A percentile compares a stretch with the other conserved stretches of the same genome.
Conservation (phyloP, 2,113 vertebrate genomes). For the Marmota flaviventris region DNA sequence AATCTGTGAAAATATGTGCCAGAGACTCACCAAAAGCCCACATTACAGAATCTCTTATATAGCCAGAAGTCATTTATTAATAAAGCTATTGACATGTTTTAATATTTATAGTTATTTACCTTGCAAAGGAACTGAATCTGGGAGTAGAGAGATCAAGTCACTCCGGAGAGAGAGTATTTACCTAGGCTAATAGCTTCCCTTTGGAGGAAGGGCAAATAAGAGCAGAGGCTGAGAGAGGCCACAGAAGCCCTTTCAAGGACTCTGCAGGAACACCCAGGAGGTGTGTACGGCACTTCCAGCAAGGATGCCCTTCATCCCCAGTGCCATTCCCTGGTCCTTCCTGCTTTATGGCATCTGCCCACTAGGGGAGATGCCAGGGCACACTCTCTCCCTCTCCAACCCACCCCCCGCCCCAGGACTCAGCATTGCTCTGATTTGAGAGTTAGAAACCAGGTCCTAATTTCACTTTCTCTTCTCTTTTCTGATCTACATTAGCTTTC, state of each 20-base stretch:
- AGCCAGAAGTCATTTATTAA: constrained; percentile 83
- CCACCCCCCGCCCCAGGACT: rapidly evolving
- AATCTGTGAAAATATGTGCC: neutral
- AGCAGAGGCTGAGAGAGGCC: neutral
- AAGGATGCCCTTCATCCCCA: neutral
- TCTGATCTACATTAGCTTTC: neutral
- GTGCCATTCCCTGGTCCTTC: neutral
- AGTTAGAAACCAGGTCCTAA: too few relatives aligned
- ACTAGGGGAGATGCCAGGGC: too few relatives aligned
- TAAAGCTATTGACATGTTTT: constrained; percentile 84
- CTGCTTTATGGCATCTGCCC: too few relatives aligned
- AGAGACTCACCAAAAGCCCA: neutral
- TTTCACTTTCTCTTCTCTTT: neutral
- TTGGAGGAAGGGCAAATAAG: constrained; percentile 59
- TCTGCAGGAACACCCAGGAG: neutral
- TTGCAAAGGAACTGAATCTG: constrained; percentile 84
- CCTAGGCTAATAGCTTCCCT: constrained; percentile 79
- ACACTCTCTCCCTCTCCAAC: neutral
- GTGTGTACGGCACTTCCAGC: neutral
- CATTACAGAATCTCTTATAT: neutral
- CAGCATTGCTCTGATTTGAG: rapidly evolving
- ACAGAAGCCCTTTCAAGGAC: constrained; percentile 32
- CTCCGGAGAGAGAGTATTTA: constrained; percentile 74
- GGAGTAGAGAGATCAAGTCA: constrained; percentile 69
- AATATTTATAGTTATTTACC: constrained; percentile 85